Percentiles rank a stretch among this genome's conserved stretches.
Evolutionary conservation across 2,888 invertebrate species (phyloP).

Genomic region (Cotesia congregata): DNA sequence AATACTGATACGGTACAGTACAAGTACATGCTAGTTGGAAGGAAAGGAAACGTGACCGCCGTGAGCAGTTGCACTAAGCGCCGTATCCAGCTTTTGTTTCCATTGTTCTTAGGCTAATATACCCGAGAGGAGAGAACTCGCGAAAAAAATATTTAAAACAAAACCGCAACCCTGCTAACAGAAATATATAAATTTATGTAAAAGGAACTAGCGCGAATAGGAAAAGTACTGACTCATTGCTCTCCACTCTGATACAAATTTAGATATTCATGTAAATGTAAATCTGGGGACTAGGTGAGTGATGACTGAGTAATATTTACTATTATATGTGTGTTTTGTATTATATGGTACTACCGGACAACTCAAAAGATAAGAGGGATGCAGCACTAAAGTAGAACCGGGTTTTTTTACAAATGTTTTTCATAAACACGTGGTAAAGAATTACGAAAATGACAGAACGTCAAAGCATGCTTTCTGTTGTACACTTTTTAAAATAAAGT

Average conservation of each 20-base stretch:
- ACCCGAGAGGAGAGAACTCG: slow-evolving; percentile 51
- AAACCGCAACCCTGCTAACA: slow-evolving; percentile 19
- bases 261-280: not conserved
- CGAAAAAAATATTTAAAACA: slow-evolving; percentile 12
- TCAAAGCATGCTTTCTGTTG: not conserved
- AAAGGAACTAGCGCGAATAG: slow-evolving; percentile 28
- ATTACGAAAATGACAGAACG: not conserved
- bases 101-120: slow-evolving; percentile 59
- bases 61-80: slow-evolving; percentile 57
- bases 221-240: not conserved
- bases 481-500: not conserved
- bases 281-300: not conserved
- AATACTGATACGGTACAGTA: not conserved
- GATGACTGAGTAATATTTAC: not conserved
- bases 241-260: not conserved
- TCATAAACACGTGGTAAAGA: slow-evolving; percentile 3
- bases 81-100: slow-evolving; percentile 59
- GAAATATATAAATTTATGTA: not conserved
- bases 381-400: not conserved
- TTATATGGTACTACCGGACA: not conserved
- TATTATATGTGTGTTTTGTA: not conserved
- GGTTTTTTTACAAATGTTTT: too few species aligned
- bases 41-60: slow-evolving; percentile 60
- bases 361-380: not conserved
- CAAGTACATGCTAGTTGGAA: slow-evolving; percentile 45